These are phyloP conservation scores for Drosophila subpulchrella DNA, from an alignment of 1,140 invertebrate species.

Conservation along the genomic window DNA sequence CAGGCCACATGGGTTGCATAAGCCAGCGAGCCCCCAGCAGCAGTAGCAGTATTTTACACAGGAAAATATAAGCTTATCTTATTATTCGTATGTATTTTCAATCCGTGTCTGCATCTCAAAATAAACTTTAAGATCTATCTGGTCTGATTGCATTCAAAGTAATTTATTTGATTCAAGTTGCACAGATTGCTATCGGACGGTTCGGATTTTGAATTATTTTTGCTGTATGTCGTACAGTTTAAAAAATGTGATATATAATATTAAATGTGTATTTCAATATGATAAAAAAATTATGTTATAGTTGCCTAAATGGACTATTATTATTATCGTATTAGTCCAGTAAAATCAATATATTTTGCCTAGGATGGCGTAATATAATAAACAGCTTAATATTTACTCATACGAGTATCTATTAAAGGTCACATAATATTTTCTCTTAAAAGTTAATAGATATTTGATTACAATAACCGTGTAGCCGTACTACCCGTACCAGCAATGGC, in stretches of 20 bases:
- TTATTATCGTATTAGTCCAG: too few species aligned
- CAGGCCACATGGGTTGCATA: slow-evolving; percentile 52
- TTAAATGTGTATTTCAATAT: background rate
- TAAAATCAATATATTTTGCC: too few species aligned
- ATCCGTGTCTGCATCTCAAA: background rate
- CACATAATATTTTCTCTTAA: too few species aligned
- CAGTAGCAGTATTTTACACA: slow-evolving; percentile 21
- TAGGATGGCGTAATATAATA: too few species aligned
- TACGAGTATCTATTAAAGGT: too few species aligned
- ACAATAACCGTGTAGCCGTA: slow-evolving; percentile 1
- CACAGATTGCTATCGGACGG: background rate
- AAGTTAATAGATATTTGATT: background rate
- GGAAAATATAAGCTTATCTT: background rate
- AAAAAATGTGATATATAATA: background rate
- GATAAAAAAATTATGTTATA: too few species aligned
- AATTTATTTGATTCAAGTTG: background rate
- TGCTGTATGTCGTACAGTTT: background rate
- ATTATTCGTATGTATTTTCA: too few species aligned
- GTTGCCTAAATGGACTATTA: too few species aligned
- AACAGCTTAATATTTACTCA: too few species aligned
- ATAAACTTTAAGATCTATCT: background rate
- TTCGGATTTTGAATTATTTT: background rate
- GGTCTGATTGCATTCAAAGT: background rate
- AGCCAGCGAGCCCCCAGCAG: slow-evolving; percentile 38
- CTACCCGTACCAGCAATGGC: slow-evolving; percentile 8